Evolutionary conservation across 2,888 invertebrate species (phyloP), one percentile per base, ranked within the genome.

Genomic region (Eupithecia centaureata): DNA sequence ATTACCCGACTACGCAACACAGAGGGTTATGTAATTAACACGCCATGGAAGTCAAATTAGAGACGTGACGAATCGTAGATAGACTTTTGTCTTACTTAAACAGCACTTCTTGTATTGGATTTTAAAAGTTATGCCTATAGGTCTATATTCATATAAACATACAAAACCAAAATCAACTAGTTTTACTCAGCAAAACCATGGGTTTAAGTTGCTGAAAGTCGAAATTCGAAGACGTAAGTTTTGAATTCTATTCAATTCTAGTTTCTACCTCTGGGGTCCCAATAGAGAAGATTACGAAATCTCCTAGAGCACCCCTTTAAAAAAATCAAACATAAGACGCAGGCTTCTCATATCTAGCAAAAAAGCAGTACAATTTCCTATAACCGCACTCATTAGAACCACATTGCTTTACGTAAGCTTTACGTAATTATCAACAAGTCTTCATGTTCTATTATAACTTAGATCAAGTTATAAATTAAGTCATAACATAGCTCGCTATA

Each of bases 401-500:
- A 72, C 78, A 76, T 76, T 73, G 75, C 77, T 65, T 82, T 85
- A 79, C 68, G 75, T 77, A 84, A 86, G 66, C 8, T 71, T 85
- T 86, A 82, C 77, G 76, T 80, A 86, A 86, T 70, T 63, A 69
- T 61, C 67, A 70, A 71, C 75, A 76, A 28, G 54, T 30, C 27
- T 56, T 56, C 54, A 56, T 28, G 54, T n/a, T 56, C 18, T 18
- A 56, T 10, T 28, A 28, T 28, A 30, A 75, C 72, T 72, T 22
- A 30, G 57, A 70, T 66, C 66, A 28, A 42, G 63, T 70, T 73
- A 58, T 71, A 69, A 67, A 69, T 64, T 54, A 64, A 51, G 51
- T 66, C 61, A 59, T 60, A 56, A 13, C 57, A 66, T 58, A 54
- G 60, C 63, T 51, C 35, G 59, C 61, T 68, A 57, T 18, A 57